phyloP scores from a whole-genome alignment of 2,113 vertebrate species.

The Myxocyprinus asiaticus region DNA sequence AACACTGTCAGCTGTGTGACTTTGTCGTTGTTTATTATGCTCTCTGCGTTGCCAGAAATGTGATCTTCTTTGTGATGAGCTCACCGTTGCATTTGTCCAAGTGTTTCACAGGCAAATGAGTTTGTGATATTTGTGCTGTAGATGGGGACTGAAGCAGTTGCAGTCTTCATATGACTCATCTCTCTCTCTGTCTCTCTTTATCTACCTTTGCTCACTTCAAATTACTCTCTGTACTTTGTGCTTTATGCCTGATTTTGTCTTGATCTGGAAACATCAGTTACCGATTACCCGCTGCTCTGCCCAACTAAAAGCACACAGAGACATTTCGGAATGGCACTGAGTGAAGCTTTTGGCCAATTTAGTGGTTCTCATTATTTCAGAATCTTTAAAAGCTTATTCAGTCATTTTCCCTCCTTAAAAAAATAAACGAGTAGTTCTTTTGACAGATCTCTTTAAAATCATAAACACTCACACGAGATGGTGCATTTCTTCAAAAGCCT shows the following conservation, averaged over 20 bases:
- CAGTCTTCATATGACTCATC: conserved; percentile 12
- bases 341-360: too few relatives aligned
- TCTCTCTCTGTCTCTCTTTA: background rate
- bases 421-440: too few relatives aligned
- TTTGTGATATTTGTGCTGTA: conserved; percentile 27
- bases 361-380: too few relatives aligned
- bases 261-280: background rate
- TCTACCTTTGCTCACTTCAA: conserved; percentile 22
- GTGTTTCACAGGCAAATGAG: background rate
- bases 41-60: background rate
- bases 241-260: background rate
- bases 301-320: too few relatives aligned
- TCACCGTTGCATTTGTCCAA: conserved; percentile 11
- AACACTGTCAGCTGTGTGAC: too few relatives aligned
- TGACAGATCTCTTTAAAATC: too few relatives aligned
- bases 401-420: too few relatives aligned
- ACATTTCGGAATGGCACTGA: too few relatives aligned
- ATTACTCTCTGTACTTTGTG: background rate
- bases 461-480: too few relatives aligned
- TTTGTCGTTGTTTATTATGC: background rate
- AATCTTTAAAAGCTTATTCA: too few relatives aligned
- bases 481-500: too few relatives aligned
- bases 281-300: conserved; percentile 51
- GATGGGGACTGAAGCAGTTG: background rate
- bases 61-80: background rate